Conservation (phyloP, 2,113 vertebrate species). For the Leuciscus idus region DNA sequence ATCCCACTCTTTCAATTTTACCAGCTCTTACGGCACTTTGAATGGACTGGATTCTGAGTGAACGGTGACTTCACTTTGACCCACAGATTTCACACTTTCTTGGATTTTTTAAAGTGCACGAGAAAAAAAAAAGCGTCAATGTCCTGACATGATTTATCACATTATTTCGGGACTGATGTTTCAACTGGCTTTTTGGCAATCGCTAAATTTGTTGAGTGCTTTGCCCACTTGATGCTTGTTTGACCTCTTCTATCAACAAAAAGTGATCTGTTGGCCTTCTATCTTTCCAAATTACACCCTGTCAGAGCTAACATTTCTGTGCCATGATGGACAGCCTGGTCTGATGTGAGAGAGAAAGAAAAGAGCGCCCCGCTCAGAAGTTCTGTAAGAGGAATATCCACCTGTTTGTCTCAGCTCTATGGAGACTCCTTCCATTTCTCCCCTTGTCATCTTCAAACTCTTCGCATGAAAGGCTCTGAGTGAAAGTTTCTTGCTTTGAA, state of each 20-base stretch:
- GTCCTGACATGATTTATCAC: conserved; percentile 16
- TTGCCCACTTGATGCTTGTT: conserved; percentile 48
- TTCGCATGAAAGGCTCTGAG: conserved; percentile 65
- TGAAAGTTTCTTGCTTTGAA: conserved; percentile 53
- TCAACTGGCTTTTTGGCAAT: conserved; percentile 12
- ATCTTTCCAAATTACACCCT: conserved; percentile 73
- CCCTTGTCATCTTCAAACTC: conserved; percentile 65
- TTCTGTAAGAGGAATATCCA: conserved; percentile 48
- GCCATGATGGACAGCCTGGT: conserved; percentile 65
- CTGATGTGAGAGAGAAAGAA: conserved; percentile 27
- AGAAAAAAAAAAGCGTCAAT: not conserved
- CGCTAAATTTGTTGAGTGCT: conserved; percentile 48
- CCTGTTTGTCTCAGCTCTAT: conserved; percentile 53
- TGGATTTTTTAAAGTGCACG: conserved; percentile 2
- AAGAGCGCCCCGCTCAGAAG: conserved; percentile 58
- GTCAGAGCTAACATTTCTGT: conserved; percentile 60
- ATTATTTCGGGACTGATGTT: conserved; percentile 10
- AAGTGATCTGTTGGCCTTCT: conserved; percentile 65
- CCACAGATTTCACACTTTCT: conserved; percentile 5
- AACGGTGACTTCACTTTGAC: conserved; percentile 29
- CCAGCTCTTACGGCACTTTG: conserved; percentile 1
- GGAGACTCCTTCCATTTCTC: conserved; percentile 55
- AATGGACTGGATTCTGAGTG: conserved; percentile 10
- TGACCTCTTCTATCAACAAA: conserved; percentile 67
- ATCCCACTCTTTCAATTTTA: conserved; percentile 28